Evolutionary conservation across 35 echinoderm and acorn worm genomes (phyloP), one percentile per base, ranked within the genome.

Genomic region (Diadema setosum): DNA sequence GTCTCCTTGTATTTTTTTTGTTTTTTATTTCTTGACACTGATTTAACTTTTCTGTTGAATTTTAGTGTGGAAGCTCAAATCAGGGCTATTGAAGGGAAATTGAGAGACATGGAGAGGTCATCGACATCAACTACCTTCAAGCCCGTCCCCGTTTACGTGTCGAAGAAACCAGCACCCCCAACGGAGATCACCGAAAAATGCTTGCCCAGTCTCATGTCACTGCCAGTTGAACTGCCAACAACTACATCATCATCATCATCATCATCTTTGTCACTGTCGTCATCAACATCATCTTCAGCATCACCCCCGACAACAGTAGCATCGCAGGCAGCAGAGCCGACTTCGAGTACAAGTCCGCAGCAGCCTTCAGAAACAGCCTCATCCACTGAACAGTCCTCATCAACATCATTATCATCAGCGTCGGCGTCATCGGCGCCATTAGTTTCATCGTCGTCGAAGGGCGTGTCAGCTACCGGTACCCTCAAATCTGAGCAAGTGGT

Each of bases 81-180:
- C 75, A 56, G 87, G n/a, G 87, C 87, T 27, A 90, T 90, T 18
- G 87, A 90, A 59, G 52, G 46, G n/a, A 90, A 90, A 49, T 17
- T 90, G 76, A 82, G 74, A 83, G 75, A 90, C 52, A 90, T 90
- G 87, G 87, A 90, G 39, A 17, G 76, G 45, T 56, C 87, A 80
- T 65, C 63, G 26, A 32, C 18, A 26, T 50, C 78, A 14, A 16
- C 23, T 27, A 78, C 81, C 52, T 90, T 90, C 39, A 90, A 82
- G 24, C 46, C 80, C 27, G 87, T 90, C 1, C 87, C 87, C 16
- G 78, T 81, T 15, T 90, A 82, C 40, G 25, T 33, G 1, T 17
- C 87, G n/a, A 39, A 78, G 40, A 78, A 78, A 44, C 37, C 33
- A 35, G 73, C 39, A 78, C 15, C 27, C 15, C 40, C 73, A 42